Evolutionary conservation across 2,113 vertebrate species (phyloP), one percentile per base, ranked within the genome.

Genomic region (Trichomycterus rosablanca): DNA sequence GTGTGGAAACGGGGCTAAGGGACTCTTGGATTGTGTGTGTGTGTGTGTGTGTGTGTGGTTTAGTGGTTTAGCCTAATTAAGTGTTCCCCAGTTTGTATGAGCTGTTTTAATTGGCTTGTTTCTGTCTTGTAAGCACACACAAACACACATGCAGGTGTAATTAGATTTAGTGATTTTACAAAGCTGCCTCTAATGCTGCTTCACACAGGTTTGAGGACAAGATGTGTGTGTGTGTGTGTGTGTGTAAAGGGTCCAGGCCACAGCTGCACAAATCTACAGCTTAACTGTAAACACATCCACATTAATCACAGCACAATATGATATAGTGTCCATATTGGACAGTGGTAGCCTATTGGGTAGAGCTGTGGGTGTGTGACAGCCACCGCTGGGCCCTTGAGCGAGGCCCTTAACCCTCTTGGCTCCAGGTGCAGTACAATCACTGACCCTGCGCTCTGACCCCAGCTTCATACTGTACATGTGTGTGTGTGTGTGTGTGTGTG

Each of bases 91-190:
- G 67, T 71, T 71, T 52, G 18, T 46, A 43, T 59, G 60, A 42
- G 9, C 30, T 55, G 35, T 68, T 78, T 78, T 75, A 74, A 78
- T 72, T 75, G 66, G 59, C 71, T 74, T 43, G 48, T 43, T 62
- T 62, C 26, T 62, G 51, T 59, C 19, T 28, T 58, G 22, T 16
- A 35, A 30, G 14, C 32, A 35, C 45, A 60, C 58, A 49, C 58
- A 61, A 12, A 12, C n/a, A 49, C n/a, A 30, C 34, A 28, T 37
- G 52, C 24, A 53, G 48, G 60, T 53, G 60, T 63, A 26, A 63
- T 70, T 70, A 66, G 64, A 72, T 65, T 68, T 28, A 73, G 39
- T 22, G 30, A 22, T 46, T 50, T 49, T 68, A 68, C 46, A 42
- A 56, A 48, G 37, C 19, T 35, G 40, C 12, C 53, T 10, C 7